Evolutionary conservation across 2,888 invertebrate genomes (phyloP).

Genomic region (Hyles lineata): DNA sequence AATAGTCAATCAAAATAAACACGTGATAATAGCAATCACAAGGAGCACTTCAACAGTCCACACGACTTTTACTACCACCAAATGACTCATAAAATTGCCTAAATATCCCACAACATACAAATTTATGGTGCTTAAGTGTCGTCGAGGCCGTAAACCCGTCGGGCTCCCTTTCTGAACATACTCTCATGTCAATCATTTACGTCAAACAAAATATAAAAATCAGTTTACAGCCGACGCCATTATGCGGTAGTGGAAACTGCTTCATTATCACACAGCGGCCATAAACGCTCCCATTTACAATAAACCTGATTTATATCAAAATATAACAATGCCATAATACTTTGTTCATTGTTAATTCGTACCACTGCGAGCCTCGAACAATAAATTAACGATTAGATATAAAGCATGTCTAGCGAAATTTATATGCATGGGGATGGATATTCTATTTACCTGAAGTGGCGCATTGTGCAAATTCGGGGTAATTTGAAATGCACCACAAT

Average conservation of each 20-base stretch:
- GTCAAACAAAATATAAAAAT: conserved; percentile 85
- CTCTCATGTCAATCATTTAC: conserved; percentile 81
- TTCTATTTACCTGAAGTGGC: conserved; percentile 77
- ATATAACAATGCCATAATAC: conserved; percentile 75
- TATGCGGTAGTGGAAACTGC: conserved; percentile 74
- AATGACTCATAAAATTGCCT: conserved; percentile 82
- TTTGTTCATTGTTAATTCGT: conserved; percentile 79
- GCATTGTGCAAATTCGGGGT: conserved; percentile 61
- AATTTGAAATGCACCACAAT: conserved; percentile 80
- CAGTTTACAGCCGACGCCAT: conserved; percentile 74
- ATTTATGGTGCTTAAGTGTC: conserved; percentile 73
- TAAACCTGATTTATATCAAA: conserved; percentile 67
- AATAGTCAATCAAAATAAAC: conserved; percentile 34
- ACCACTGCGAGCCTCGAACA: conserved; percentile 74
- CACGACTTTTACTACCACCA: conserved; percentile 72
- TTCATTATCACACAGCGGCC: conserved; percentile 76
- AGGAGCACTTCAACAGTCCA: conserved; percentile 60
- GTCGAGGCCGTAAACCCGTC: conserved; percentile 74
- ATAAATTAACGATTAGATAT: conserved; percentile 83
- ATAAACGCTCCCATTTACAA: conserved; percentile 71
- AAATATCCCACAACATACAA: conserved; percentile 80
- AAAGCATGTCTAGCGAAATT: conserved; percentile 74
- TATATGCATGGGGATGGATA: conserved; percentile 70
- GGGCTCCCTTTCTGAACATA: conserved; percentile 51
- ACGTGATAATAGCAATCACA: conserved; percentile 49